Evolutionary conservation across 2,888 invertebrate species (phyloP), one percentile per base, ranked within the genome.

Genomic region (Aspidiotus rigidus): DNA sequence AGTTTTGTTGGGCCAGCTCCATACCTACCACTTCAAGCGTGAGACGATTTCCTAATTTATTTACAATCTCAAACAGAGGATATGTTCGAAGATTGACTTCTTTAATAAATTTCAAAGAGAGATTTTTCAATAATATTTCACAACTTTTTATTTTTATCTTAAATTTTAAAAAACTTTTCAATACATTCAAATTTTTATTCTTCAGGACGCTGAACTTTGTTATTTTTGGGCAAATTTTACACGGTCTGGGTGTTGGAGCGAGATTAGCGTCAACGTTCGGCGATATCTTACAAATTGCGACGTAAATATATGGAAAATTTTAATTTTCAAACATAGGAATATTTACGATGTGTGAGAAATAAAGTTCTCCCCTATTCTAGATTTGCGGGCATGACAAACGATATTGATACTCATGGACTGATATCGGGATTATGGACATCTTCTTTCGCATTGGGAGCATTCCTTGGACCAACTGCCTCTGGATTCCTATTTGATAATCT

Each of bases 401-500:
- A 87, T 72, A 82, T 93, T 73, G 89, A 91, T 76, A 94, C 94
- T 0, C 93, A 91, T 76, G 93, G 93, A 0, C 80, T 93, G 54
- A 88, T 93, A 9, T 92, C 93, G 0, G 94, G 93, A 0, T 81
- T 94, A 75, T 94, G 93, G 88, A 93, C 93, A 1, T 91, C 92
- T 0, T 86, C 89, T 0, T 93, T 93, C 75, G 92, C 93, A 0
- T 80, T 94, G 10, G 94, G 94, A 0, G 90, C 90, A 1, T 90
- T 90, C 77, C 84, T 90, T 64, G 91, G 91, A 0, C 90, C 90
- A 1, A 88, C 88, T 0, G 80, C 88, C 1, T 84, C 84, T 73
- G 90, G 90, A 0, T 82, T 89, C 56, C 81, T 91, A 0, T 85
- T 85, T 74, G 90, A 90, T 75, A 81, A 79, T 63, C 83, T 87